Conservation (phyloP, 2,888 invertebrate genomes). For the Cephus pygmeus region DNA sequence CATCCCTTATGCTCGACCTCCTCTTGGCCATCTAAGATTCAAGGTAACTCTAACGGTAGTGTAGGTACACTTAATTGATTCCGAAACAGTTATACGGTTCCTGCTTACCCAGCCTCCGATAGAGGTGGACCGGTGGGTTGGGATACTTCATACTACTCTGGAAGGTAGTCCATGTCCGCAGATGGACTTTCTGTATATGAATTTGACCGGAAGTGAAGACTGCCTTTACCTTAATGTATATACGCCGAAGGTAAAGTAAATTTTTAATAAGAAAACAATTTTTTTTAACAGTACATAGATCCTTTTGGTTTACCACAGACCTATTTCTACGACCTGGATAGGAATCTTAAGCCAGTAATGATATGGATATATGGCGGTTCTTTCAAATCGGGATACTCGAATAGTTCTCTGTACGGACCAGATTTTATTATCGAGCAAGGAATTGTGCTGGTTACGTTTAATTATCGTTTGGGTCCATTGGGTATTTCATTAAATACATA, state of each 20-base stretch:
- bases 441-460: constrained; percentile 41
- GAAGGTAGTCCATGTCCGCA: constrained; percentile 38
- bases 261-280: background rate
- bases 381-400: constrained; percentile 28
- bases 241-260: constrained; percentile 37
- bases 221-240: constrained; percentile 47
- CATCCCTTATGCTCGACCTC: constrained; percentile 45
- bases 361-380: constrained; percentile 45
- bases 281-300: background rate
- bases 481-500: constrained; percentile 27
- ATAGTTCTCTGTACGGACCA: constrained; percentile 32
- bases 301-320: background rate
- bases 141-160: constrained; percentile 25
- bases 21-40: constrained; percentile 41
- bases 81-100: constrained; percentile 30
- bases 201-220: constrained; percentile 41
- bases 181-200: constrained; percentile 5
- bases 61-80: constrained; percentile 4
- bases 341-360: constrained; percentile 29
- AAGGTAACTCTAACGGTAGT: constrained; percentile 30
- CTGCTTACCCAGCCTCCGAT: constrained; percentile 36
- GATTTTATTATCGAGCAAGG: constrained; percentile 43
- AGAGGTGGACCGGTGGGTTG: constrained; percentile 36
- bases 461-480: constrained; percentile 44
- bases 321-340: background rate